Evolutionary conservation across 1,140 invertebrate species (phyloP), one percentile per base, ranked within the genome.

Genomic region (Anoplolepis gracilipes): DNA sequence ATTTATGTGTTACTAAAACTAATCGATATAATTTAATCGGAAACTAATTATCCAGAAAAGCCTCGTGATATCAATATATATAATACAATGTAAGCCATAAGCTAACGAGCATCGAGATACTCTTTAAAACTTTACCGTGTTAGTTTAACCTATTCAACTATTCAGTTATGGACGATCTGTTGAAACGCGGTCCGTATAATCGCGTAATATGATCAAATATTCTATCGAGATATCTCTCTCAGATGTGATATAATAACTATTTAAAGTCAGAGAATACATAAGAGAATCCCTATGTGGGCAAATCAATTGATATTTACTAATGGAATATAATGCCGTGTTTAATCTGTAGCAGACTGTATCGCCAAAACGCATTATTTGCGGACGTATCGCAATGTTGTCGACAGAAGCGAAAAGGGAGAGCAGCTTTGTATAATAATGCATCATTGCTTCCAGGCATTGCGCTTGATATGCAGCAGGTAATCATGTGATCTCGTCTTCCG

Each of bases 251-350:
- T 13, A 33, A 55, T 16, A 30, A n/a, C 28, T 65, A 22, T 39
- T 79, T 39, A 65, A 79, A 55, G 46, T 79, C 42, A 55, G n/a
- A 10, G 19, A 30, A 69, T 46, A 13, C n/a, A 49, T 36, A 30
- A 46, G 39, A 11, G 81, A 61, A 67, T 82, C 28, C n/a, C 30
- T 36, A 57, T 72, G 33, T 64, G 84, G 84, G 86, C 88, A 91
- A 90, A 92, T 89, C 84, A 91, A 90, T 84, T 87, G 78, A 86
- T 90, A 90, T 88, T 86, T 84, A 89, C 89, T n/a, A 90, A 92
- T 89, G 65, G 82, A 25, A 69, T 85, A 90, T 92, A 89, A 88
- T 87, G 78, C 85, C 53, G 76, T 73, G 61, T 84, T 88, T 90
- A 92, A 88, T 78, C 75, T 85, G 67, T 67, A 30, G 33, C 81